Evolutionary conservation across 2,113 vertebrate species (phyloP), one percentile per base, ranked within the genome.

Genomic region (Mugil cephalus): DNA sequence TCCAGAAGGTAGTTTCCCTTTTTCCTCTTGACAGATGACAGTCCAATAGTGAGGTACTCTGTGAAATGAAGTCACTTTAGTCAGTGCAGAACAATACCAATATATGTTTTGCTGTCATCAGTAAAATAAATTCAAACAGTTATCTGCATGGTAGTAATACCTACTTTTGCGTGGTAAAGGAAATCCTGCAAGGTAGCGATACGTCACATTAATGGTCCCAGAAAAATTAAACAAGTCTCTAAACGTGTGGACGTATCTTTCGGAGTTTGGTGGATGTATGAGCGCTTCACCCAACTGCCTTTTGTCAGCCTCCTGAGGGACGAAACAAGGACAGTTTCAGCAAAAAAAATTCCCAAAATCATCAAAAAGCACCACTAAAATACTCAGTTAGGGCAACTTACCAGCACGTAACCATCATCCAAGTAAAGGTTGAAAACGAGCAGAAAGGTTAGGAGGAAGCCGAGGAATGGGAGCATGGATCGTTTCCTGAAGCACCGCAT

Each of bases 401-500:
- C 97, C 95, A 98, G 89, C 84, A 98, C 95, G 63, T 96, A 98
- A 63, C 93, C 95, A 58, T 98, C 96, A 84, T 99, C 97, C 91
- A 97, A 95, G 88, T 97, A 98, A 24, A 98, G 94, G 74, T 96
- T 99, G 91, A 99, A 95, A 83, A 98, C 96, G 36, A 99, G 93
- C 82, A 99, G 93, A 55, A 95, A 96, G 91, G 95, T 91, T 39
- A 97, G 93, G 81, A 99, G 94, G 80, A 96, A 89, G 84, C 95
- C 96, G 63, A 99, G 91, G 87, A 98, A 94, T 0, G 96, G 97
- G 48, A 97, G 94, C 73, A 94, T 91, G 80, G 96, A 97, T 67
- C 96, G 94, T 86, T 99, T 98, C 89, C 97, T 91, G 87, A 97
- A 93, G 90, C 95, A 98, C 94, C 97, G 95, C 97, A 98, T 98